A percentile compares a stretch with the other conserved stretches of the same genome.
Conservation (phyloP, 1,140 invertebrate species). For the Lasioglossum baleicum region DNA sequence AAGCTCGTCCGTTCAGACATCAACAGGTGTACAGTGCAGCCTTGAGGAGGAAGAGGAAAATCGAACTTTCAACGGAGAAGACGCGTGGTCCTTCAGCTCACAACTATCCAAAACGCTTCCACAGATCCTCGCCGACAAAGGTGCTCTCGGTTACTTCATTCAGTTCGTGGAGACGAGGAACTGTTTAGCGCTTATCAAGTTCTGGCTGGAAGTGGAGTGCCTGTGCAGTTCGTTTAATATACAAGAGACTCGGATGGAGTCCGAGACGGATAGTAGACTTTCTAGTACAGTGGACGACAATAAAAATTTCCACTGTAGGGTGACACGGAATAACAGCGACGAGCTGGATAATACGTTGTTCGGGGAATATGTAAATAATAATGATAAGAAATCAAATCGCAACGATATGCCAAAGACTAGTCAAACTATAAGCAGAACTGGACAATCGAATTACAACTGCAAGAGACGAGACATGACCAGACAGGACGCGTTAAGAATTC, state of each 20-base stretch:
- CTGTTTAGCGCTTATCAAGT: constrained; percentile 82
- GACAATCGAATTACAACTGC: constrained; percentile 58
- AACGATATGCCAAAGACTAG: constrained; percentile 74
- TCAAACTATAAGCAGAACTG: constrained; percentile 54
- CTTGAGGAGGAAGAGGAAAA: constrained; percentile 75
- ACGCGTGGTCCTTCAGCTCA: constrained; percentile 74
- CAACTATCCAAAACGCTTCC: constrained; percentile 83
- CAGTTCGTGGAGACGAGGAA: constrained; percentile 86
- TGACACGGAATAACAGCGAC: constrained; percentile 16
- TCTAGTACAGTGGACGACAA: constrained; percentile 46
- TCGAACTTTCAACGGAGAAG: constrained; percentile 55
- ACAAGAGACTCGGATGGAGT: not conserved
- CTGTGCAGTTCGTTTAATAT: constrained; percentile 70
- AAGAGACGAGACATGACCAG: constrained; percentile 52
- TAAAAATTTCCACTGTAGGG: constrained; percentile 47
- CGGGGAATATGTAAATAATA: constrained; percentile 50
- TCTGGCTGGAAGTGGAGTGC: constrained; percentile 88
- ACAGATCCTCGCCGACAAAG: constrained; percentile 85
- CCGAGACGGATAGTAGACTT: not conserved
- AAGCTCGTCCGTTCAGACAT: constrained; percentile 27
- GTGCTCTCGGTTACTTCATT: constrained; percentile 86
- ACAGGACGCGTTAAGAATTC: constrained; percentile 80
- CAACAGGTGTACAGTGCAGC: constrained; percentile 61
- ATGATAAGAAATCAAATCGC: constrained; percentile 58
- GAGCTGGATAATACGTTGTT: constrained; percentile 11